Base-by-base conservation (phyloP, 2,113 vertebrate species). In the Syngnathoides biaculeatus region DNA sequence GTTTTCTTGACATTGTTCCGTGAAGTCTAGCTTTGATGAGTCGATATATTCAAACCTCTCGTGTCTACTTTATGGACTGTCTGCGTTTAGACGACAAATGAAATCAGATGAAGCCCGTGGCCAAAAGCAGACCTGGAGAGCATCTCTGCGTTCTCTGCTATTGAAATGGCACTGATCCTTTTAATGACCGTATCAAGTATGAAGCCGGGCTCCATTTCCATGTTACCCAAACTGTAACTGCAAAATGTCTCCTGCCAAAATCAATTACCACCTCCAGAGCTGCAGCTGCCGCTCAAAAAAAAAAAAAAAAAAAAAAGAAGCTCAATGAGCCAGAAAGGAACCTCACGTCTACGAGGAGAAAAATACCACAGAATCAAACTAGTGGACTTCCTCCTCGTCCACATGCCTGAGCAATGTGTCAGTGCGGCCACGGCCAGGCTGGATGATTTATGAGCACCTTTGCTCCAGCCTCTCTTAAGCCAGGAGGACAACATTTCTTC, bases 371-470 rank as follows among this genome's bases (percentile, higher is more conserved):
- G 72, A 84, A 67, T 82, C 81, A 74, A 77, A 83, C 80, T 52
- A 53, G 75, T 56, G 68, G 59, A 86, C 84, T 84, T 90, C 87
- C 87, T 86, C 69, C 73, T 78, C 66, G 70, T 78, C 79, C 86
- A 84, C 88, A 90, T 88, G 89, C 70, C 79, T 84, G 85, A 85
- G 83, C 87, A 81, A 86, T 85, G 75, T 83, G 73, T 85, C 74
- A 70, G 69, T 68, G 70, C 81, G 75, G 78, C 58, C 75, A 45
- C 65, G 27, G 38, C 63, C 68, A 30, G 74, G 74, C 72, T 64
- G 26, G 66, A 68, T 81, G 83, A 82, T 83, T 86, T 82, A 82
- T 77, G 77, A 84, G 73, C 67, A 58, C 55, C 73, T 81, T 68
- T 70, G 59, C 74, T 52, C 62, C 47, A 2, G 30, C 64, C 74